Base-by-base conservation (phyloP, 2,888 invertebrate genomes). In the Athetis lepigone region DNA sequence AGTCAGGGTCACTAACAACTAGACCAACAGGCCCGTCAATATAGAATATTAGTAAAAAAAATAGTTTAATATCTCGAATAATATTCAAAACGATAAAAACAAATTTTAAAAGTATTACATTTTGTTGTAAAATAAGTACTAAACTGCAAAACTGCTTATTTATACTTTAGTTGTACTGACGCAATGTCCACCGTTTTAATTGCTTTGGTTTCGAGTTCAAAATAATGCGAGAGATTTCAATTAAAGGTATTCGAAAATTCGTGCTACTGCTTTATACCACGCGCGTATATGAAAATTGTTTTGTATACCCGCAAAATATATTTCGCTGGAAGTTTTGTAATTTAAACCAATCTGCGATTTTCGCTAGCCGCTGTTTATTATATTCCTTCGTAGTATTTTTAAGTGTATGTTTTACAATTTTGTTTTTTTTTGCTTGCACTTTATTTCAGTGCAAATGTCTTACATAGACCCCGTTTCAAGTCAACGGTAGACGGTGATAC, bases 131-230 rank as follows among this genome's bases (percentile, higher is more conserved):
- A 19, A 18, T 39, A 21, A 57, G 6, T 2, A 21, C 19, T 45
- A 21, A 7, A 9, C 25, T 4, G 1, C 13, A 43, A 36, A 36
- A 57, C 43, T 25, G 16, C 18, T 27, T 37, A 13, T 16, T 49
- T 29, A 37, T 11, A 36, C 9, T 39, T 27, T 45, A 2, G 4
- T 43, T 25, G 50, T 27, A 37, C 18, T 0, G 5, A 18, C 16
- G 1, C 8, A 39, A 21, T 39, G 11, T 16, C 7, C 11, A n/a
- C 9, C 18, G 19, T n/a, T 51, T 36, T 9, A 23, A 66, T 58
- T 40, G 25, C 29, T 49, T 63, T 33, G 16, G 43, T 40, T 64
- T 64, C 27, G n/a, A 27, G 39, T 64, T 50, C 23, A 21, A 37
- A 65, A 16, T 25, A 33, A 19, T 4, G 7, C 7, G 7, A 27